Percentiles rank a stretch among this genome's conserved stretches.
These are phyloP conservation scores for Didymodactylos carnosus DNA, from an alignment of 2,888 invertebrate genomes.

Conservation along the genomic window DNA sequence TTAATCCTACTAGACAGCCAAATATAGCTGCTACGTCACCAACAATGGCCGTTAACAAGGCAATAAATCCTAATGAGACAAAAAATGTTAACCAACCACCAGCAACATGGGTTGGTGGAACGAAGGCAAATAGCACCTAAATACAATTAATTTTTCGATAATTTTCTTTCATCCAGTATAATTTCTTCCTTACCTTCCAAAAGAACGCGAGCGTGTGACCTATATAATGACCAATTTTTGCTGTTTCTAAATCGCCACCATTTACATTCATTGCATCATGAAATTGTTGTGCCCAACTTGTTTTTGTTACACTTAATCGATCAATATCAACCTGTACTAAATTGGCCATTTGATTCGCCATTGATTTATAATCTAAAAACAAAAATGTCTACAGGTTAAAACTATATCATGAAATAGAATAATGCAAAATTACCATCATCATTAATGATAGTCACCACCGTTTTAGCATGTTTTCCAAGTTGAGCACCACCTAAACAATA, in stretches of 20 bases:
- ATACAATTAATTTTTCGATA: background rate
- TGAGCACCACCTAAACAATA: too few relatives aligned
- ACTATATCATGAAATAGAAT: too few relatives aligned
- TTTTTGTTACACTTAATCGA: slow-evolving; percentile 38
- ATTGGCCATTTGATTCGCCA: slow-evolving; percentile 39
- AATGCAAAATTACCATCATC: slow-evolving; percentile 38
- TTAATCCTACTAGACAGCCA: slow-evolving; percentile 42
- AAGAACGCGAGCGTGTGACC: slow-evolving; percentile 42
- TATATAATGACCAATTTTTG: slow-evolving; percentile 39
- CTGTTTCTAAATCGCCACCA: slow-evolving; percentile 42
- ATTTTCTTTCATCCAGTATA: too few relatives aligned
- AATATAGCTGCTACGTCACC: slow-evolving; percentile 43
- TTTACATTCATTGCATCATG: slow-evolving; percentile 42
- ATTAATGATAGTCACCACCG: slow-evolving; percentile 40
- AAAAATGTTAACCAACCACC: slow-evolving; percentile 44
- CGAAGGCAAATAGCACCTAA: slow-evolving; percentile 33
- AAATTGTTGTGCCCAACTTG: slow-evolving; percentile 40
- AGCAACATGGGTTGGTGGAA: slow-evolving; percentile 40
- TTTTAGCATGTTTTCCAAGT: slow-evolving; percentile 20
- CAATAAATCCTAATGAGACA: slow-evolving; percentile 39
- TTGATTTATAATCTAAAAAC: slow-evolving; percentile 38
- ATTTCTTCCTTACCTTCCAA: slow-evolving; percentile 42
- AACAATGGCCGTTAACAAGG: slow-evolving; percentile 41
- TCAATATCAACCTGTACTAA: slow-evolving; percentile 41
- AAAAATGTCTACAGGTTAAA: background rate